phyloP scores from a whole-genome alignment of 2,113 vertebrate species.

The Hippocampus guttulatus region DNA sequence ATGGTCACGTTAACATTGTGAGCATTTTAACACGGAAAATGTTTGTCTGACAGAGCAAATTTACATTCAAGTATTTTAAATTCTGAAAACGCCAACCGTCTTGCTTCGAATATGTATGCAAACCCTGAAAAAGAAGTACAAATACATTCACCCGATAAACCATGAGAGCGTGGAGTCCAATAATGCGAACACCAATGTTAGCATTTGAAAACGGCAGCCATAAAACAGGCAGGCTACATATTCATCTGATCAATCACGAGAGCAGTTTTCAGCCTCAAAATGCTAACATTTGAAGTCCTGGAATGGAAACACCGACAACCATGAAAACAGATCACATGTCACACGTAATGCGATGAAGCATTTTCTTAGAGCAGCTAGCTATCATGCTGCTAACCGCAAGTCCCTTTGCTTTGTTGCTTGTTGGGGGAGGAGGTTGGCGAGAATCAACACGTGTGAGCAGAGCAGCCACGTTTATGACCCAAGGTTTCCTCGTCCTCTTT shows the following conservation, averaged over 20 bases:
- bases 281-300: not conserved
- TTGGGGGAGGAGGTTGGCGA: not conserved
- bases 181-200: not conserved
- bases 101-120: too few relatives aligned
- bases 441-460: not conserved
- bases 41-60: too few relatives aligned
- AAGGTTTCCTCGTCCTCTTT: not conserved
- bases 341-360: too few relatives aligned
- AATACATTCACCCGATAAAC: too few relatives aligned
- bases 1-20: too few relatives aligned
- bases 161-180: too few relatives aligned
- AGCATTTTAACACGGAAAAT: too few relatives aligned
- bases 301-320: not conserved
- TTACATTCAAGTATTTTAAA: too few relatives aligned
- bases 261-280: not conserved
- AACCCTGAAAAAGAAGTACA: too few relatives aligned
- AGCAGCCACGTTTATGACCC: conserved; percentile 28
- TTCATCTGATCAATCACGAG: not conserved
- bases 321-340: too few relatives aligned
- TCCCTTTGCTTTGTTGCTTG: not conserved
- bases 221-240: not conserved
- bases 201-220: not conserved
- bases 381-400: not conserved
- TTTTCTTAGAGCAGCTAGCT: not conserved
- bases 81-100: too few relatives aligned